Conservation (phyloP, 2,797 vertebrate species). For the Lagodon rhomboides region DNA sequence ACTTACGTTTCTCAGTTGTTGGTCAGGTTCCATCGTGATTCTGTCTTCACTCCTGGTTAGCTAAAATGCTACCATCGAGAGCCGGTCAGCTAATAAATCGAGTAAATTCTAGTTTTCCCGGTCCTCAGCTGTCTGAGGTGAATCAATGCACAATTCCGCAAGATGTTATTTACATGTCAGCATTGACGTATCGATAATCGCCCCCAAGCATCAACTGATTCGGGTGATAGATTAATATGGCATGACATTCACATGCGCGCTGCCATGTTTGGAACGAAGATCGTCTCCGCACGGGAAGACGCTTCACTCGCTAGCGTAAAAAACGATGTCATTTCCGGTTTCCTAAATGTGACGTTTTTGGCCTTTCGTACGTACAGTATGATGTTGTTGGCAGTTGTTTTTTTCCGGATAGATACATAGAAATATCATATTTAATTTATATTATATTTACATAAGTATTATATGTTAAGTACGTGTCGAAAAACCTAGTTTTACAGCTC, state of each 20-base stretch:
- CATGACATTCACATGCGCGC: constrained; percentile 86
- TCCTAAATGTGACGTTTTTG: not conserved
- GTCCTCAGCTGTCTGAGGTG: not conserved
- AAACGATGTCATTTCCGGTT: constrained; percentile 4
- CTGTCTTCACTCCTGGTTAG: constrained; percentile 11
- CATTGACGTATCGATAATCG: accelerated
- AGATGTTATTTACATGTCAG: not conserved
- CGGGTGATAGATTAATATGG: not conserved
- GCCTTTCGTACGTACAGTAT: too few species aligned
- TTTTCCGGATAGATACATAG: not conserved
- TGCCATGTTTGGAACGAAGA: constrained; percentile 82
- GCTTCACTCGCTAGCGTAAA: not conserved
- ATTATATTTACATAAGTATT: too few species aligned
- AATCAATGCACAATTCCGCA: not conserved
- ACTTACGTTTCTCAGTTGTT: constrained; percentile 87
- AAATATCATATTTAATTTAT: not conserved
- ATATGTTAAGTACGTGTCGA: too few species aligned
- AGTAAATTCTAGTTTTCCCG: not conserved
- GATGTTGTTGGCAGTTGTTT: not conserved
- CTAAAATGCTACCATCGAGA: constrained; percentile 56
- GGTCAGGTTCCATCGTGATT: constrained; percentile 78
- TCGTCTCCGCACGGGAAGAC: constrained; percentile 27
- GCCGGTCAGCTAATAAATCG: not conserved
- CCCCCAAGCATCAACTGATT: not conserved
- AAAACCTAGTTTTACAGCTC: too few species aligned